Evolutionary conservation across 2,113 vertebrate species (phyloP).

Genomic region (Lucifuga dentata): DNA sequence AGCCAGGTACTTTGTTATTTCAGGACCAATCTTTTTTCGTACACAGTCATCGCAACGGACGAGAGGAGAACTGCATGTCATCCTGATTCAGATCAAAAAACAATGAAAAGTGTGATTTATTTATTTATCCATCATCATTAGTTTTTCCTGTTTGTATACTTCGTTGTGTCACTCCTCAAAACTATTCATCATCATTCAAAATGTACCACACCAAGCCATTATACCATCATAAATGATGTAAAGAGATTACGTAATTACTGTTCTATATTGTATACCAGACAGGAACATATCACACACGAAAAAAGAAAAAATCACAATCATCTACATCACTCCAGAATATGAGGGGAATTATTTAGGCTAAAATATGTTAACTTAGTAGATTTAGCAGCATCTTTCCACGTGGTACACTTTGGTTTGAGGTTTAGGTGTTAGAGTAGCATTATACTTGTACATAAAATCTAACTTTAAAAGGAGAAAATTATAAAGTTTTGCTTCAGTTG

Average conservation of each 20-base stretch:
- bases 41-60: slow-evolving; percentile 53
- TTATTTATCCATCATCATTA: slow-evolving; percentile 47
- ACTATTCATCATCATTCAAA: slow-evolving; percentile 30
- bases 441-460: slow-evolving; percentile 74
- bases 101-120: slow-evolving; percentile 50
- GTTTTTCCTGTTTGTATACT: slow-evolving; percentile 47
- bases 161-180: slow-evolving; percentile 19
- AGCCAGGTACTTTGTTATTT: slow-evolving; percentile 57
- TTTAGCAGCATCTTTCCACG: slow-evolving; percentile 68
- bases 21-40: slow-evolving; percentile 61
- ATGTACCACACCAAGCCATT: slow-evolving; percentile 59
- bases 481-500: slow-evolving; percentile 66
- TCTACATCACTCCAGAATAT: slow-evolving; percentile 35
- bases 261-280: slow-evolving; percentile 77
- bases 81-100: slow-evolving; percentile 65
- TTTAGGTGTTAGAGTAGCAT: slow-evolving; percentile 78
- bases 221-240: slow-evolving; percentile 63
- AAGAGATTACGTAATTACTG: slow-evolving; percentile 67
- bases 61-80: slow-evolving; percentile 75
- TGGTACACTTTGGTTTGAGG: slow-evolving; percentile 69
- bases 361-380: slow-evolving; percentile 46
- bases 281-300: slow-evolving; percentile 55
- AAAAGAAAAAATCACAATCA: slow-evolving; percentile 37
- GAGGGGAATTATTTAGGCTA: slow-evolving; percentile 45
- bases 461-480: slow-evolving; percentile 56